Evolutionary conservation across 2,113 vertebrate genomes (phyloP), one percentile per base, ranked within the genome.

Genomic region (Notarius lentiginosus): DNA sequence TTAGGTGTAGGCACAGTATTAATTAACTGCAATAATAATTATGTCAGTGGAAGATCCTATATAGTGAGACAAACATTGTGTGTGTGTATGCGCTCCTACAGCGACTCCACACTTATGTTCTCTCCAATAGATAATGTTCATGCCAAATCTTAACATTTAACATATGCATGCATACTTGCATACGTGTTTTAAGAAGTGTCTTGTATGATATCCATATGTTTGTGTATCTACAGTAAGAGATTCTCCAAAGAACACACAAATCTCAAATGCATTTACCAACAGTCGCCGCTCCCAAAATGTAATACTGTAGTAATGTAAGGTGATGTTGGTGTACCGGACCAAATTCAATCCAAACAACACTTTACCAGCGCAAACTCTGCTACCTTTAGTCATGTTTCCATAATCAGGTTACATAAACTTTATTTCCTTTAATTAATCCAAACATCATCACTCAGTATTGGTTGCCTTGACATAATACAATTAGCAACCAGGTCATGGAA

Each of bases 401-500:
- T 77, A 15, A 17, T 55, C 14, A 79, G 75, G 24, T 27, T 27
- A 27, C 51, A 79, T 76, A n/a, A 76, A 79, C 12, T 56, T 55
- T 79, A 27, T 18, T 55, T 27, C 7, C 24, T 15, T 17, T 17
- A 27, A 55, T 79, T 79, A 41, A 55, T 55, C 49, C 75, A 77
- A 77, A 55, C 51, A 27, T 55, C 24, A 77, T 30, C 77, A 60
- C 77, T 80, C 8, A 58, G 53, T 80, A 79, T 58, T 20, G 8
- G 55, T 55, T 75, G 18, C 49, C 20, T 79, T 81, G 61, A 81
- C 56, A 81, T 60, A 61, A 81, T 81, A 81, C 79, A 47, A 24
- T 81, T 61, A 81, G 30, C 18, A 81, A 61, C 18, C 56, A 61
- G 30, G 83, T 84, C 83, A 84, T 75, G 49, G 53, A 72, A 80